A percentile compares a stretch with the other conserved stretches of the same genome.
phyloP scores from a whole-genome alignment of 1,140 invertebrate species.

The Conus betulinus region DNA sequence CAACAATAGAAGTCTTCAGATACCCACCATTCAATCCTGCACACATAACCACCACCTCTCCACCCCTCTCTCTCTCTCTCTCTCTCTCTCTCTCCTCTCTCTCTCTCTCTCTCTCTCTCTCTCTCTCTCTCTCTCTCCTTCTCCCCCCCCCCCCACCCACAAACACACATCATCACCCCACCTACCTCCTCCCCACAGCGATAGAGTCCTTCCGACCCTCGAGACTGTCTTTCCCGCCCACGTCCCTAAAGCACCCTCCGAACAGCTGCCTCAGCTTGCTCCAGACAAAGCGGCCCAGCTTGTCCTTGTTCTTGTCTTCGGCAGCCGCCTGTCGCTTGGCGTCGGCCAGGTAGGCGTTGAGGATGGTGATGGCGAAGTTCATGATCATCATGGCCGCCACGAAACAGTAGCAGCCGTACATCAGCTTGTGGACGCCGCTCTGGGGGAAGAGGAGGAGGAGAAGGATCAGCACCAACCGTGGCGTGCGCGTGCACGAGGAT shows the following conservation, averaged over 20 bases:
- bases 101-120: too few relatives aligned
- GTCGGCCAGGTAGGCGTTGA: slow-evolving; percentile 17
- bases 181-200: background rate
- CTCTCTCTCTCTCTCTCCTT: too few relatives aligned
- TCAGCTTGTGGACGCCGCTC: background rate
- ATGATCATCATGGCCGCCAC: slow-evolving; percentile 21
- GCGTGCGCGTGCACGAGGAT: too few relatives aligned
- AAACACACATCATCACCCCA: slow-evolving; percentile 3
- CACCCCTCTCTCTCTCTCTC: too few relatives aligned
- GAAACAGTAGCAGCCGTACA: slow-evolving; percentile 25
- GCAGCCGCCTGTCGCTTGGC: background rate
- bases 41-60: too few relatives aligned
- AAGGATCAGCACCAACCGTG: too few relatives aligned
- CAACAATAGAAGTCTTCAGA: too few relatives aligned
- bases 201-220: background rate
- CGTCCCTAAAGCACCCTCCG: background rate
- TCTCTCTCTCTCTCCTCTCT: too few relatives aligned
- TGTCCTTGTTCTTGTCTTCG: background rate
- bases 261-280: background rate
- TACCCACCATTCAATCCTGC: too few relatives aligned
- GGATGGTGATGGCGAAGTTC: slow-evolving; percentile 23
- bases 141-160: too few relatives aligned
- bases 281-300: slow-evolving; percentile 14
- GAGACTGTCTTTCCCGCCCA: background rate
- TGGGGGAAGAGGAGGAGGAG: slow-evolving; percentile 15